Evolutionary conservation across 2,888 invertebrate species (phyloP), one percentile per base, ranked within the genome.

Genomic region (Drosophila melanosoma): DNA sequence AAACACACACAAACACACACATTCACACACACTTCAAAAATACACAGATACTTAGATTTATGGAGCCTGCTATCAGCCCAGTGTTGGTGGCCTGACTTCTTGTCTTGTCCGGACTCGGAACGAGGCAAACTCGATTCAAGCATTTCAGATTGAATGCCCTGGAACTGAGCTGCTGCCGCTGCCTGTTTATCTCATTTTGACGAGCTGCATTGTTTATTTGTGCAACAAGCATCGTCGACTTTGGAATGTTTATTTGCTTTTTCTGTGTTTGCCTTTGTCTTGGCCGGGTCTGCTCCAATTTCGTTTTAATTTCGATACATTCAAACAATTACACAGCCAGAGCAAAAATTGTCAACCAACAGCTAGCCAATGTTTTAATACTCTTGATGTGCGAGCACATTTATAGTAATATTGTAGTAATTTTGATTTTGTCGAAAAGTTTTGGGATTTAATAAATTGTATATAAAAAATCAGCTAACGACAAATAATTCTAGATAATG

Each of bases 231-330:
- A 60, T 62, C 61, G 76, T 78, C 78, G 78, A 80, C 81, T 80
- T 81, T 79, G 78, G 81, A 81, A 81, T 79, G 81, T 79, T 81
- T 79, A 74, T 79, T 80, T 78, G 78, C 67, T 54, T 74, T 67
- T 67, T 40, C 59, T 67, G 64, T 40, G 40, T 8, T 42, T 40
- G 33, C 26, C 35, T 15, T 10, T 29, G 63, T 20, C 35, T 17
- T 32, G 60, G 65, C 63, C 42, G 26, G 32, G 58, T 35, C 59
- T 76, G 79, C 70, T 77, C 78, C 70, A 81, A 80, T 80, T 81
- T 81, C 81, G 59, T 66, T 77, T 77, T 69, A 73, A 76, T 65
- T 81, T 61, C 68, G 65, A 72, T 80, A 79, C 32, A 65, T 32
- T 49, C 23, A 60, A 54, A 59, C 56, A 58, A 35, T 53, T 20